A percentile compares a stretch with the other conserved stretches of the same genome.
Conservation (phyloP, 2,797 vertebrate genomes). For the Sarcophilus harrisii region DNA sequence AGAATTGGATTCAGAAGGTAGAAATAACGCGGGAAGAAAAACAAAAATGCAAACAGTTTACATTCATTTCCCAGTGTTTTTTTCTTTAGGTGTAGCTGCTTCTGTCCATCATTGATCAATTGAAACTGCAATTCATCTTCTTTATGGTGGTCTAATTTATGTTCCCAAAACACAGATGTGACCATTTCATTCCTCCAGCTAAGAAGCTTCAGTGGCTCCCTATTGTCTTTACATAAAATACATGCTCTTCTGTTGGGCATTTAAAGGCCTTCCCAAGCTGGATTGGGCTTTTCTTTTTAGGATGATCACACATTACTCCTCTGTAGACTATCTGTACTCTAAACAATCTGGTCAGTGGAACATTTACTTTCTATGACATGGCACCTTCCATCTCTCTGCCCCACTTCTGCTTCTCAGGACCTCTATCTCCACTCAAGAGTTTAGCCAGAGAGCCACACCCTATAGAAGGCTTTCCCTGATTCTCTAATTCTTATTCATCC, state of each 20-base stretch:
- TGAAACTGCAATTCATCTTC: background rate
- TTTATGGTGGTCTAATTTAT: background rate
- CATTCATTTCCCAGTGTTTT: too few relatives aligned
- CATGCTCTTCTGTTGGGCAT: background rate
- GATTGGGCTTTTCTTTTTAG: background rate
- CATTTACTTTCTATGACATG: background rate
- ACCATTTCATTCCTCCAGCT: background rate
- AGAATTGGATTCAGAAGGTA: too few relatives aligned
- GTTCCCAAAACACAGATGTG: background rate
- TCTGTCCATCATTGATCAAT: too few relatives aligned
- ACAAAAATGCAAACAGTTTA: too few relatives aligned
- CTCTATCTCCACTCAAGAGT: background rate
- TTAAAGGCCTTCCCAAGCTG: background rate
- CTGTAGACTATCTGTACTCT: background rate
- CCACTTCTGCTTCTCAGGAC: background rate
- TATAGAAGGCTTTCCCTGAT: background rate
- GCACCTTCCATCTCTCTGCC: background rate
- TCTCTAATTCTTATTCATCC: background rate
- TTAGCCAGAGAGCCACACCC: background rate
- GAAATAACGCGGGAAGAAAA: too few relatives aligned
- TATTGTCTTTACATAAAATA: background rate
- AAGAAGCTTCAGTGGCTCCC: background rate
- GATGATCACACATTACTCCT: background rate
- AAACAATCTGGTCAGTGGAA: background rate
- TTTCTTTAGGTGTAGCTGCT: too few relatives aligned